Percentiles rank a stretch among this genome's conserved stretches.
phyloP scores from a whole-genome alignment of 1,140 invertebrate species.

The Diachasma alloeum region DNA sequence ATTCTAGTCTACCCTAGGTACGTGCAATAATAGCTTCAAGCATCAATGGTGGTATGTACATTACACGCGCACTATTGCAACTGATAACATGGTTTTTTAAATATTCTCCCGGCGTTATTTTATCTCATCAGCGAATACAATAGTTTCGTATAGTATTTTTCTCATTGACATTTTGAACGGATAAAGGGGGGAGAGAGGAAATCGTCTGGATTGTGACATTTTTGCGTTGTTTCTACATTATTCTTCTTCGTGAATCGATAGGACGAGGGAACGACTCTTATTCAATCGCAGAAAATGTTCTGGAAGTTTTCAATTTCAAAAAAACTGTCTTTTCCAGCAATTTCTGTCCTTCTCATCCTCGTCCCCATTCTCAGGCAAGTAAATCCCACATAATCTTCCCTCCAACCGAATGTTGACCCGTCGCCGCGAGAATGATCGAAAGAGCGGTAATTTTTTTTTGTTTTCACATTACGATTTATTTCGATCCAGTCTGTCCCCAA shows the following conservation, averaged over 20 bases:
- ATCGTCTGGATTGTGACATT: neutral
- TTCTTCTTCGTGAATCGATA: neutral
- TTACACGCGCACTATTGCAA: constrained; percentile 42
- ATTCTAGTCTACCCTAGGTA: neutral
- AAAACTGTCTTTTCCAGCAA: too few relatives aligned
- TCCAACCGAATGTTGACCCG: neutral
- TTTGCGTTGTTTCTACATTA: neutral
- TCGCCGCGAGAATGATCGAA: neutral
- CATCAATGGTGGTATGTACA: constrained; percentile 56
- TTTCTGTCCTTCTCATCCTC: too few relatives aligned
- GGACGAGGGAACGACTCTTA: too few relatives aligned
- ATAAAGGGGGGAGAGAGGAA: constrained; percentile 4
- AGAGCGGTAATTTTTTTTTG: neutral
- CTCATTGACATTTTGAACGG: neutral
- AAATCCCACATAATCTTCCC: neutral
- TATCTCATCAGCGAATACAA: neutral
- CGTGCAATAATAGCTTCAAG: constrained; percentile 48
- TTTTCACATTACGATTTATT: neutral
- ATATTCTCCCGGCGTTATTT: neutral
- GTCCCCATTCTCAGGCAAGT: too few relatives aligned
- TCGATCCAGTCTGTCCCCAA: neutral
- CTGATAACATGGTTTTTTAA: constrained; percentile 10
- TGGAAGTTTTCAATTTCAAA: neutral
- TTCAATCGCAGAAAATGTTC: too few relatives aligned
- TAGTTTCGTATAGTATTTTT: neutral